Evolutionary conservation across 2,113 vertebrate genomes (phyloP).

Genomic region (Ifrita kowaldi): DNA sequence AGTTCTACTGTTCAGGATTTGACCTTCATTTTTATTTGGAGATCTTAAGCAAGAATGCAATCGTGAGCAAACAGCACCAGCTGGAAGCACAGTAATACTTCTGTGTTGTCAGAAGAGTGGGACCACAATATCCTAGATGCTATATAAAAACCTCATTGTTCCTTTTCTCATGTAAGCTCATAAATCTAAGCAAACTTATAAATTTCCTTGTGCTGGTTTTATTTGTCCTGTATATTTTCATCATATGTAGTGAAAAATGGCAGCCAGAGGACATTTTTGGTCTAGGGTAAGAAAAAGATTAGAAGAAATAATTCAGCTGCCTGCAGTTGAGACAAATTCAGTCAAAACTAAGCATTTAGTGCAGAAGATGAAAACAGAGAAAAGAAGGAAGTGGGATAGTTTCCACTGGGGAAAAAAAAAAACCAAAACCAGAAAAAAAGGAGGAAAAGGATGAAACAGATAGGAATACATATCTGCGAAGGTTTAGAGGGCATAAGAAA

Average conservation of each 20-base stretch:
- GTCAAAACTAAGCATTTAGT: not conserved
- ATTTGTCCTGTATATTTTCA: not conserved
- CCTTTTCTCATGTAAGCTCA: not conserved
- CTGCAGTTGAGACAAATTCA: not conserved
- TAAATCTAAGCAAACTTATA: not conserved
- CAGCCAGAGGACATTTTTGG: not conserved
- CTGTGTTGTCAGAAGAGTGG: not conserved
- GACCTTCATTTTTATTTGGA: not conserved
- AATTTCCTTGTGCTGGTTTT: not conserved
- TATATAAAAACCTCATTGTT: not conserved
- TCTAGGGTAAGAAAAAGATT: not conserved
- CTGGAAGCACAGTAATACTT: not conserved
- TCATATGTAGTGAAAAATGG: not conserved
- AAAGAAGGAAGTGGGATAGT: not conserved
- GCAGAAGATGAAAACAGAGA: not conserved
- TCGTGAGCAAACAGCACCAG: not conserved
- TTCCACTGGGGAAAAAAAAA: not conserved
- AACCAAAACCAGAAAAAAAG: not conserved
- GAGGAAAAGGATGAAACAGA: not conserved
- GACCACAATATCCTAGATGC: not conserved
- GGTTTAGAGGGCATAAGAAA: not conserved
- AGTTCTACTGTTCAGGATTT: not conserved
- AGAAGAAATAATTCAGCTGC: not conserved
- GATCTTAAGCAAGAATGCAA: not conserved
- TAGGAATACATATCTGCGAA: not conserved